A percentile compares a stretch with the other conserved stretches of the same genome.
These are phyloP conservation scores for Adelphocoris suturalis DNA, from an alignment of 2,888 invertebrate species.

Conservation along the genomic window DNA sequence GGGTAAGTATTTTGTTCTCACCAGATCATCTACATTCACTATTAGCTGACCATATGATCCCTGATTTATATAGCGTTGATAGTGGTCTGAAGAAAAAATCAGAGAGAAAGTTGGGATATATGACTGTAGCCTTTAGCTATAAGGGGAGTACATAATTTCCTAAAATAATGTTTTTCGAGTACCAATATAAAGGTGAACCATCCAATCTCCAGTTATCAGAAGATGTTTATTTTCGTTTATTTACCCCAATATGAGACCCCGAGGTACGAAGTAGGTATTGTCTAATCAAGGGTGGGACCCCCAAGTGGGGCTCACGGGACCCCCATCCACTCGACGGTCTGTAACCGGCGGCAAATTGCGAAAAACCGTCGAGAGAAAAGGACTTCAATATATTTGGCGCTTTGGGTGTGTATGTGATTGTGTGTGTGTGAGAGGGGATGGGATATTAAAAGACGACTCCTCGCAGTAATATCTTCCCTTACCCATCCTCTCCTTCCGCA, in stretches of 20 bases:
- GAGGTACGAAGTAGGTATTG: conserved; percentile 46
- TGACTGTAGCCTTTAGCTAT: too few species aligned
- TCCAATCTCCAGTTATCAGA: background rate
- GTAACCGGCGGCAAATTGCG: conserved; percentile 58
- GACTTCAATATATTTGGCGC: conserved; percentile 58
- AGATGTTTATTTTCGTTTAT: conserved; percentile 57
- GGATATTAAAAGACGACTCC: conserved; percentile 66
- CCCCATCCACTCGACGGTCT: conserved; percentile 12
- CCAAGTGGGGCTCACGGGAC: conserved; percentile 44
- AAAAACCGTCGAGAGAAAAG: conserved; percentile 53
- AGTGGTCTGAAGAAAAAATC: too few species aligned
- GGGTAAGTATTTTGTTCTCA: too few species aligned
- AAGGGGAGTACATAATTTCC: background rate
- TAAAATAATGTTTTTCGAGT: conserved; percentile 28
- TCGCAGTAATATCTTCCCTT: conserved; percentile 61
- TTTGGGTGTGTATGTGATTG: background rate
- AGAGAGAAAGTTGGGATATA: too few species aligned
- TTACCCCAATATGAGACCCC: conserved; percentile 37
- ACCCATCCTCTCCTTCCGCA: conserved; percentile 14
- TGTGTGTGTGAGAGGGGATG: conserved; percentile 8
- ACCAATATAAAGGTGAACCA: conserved; percentile 24
- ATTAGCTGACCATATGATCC: too few species aligned
- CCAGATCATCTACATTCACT: too few species aligned
- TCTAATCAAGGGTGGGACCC: conserved; percentile 49
- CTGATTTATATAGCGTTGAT: too few species aligned